These are phyloP conservation scores for Oreotrochilus melanogaster DNA, from an alignment of 2,113 vertebrate genomes.

Conservation along the genomic window DNA sequence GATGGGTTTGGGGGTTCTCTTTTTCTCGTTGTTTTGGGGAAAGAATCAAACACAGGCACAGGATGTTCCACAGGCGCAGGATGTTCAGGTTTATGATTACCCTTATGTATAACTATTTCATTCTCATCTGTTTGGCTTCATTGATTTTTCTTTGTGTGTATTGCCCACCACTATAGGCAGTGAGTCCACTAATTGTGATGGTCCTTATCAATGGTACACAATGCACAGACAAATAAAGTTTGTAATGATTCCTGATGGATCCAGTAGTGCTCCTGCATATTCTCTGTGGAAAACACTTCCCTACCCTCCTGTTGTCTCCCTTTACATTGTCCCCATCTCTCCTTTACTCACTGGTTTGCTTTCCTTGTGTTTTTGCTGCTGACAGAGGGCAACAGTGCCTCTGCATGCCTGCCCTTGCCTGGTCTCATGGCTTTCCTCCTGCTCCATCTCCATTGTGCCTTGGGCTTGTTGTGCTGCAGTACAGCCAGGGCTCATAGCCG, in stretches of 20 bases:
- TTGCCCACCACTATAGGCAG: conserved; percentile 80
- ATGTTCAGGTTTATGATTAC: conserved; percentile 68
- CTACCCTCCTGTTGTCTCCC: not conserved
- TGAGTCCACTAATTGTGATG: conserved; percentile 77
- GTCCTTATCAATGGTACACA: conserved; percentile 80
- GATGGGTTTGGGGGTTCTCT: conserved; percentile 15
- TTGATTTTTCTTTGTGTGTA: conserved; percentile 79
- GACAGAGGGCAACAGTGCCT: not conserved
- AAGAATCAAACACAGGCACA: conserved; percentile 54
- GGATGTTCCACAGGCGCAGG: conserved; percentile 62
- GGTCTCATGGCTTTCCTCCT: not conserved
- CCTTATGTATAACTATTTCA: conserved; percentile 76
- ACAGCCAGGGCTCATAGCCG: accelerated
- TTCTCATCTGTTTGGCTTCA: conserved; percentile 75
- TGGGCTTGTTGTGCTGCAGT: not conserved
- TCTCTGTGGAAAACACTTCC: conserved; percentile 53
- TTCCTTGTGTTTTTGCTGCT: not conserved
- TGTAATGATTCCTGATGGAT: conserved; percentile 78
- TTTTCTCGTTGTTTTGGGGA: conserved; percentile 30
- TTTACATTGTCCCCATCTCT: not conserved
- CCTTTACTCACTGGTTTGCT: not conserved
- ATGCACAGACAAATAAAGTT: conserved; percentile 84
- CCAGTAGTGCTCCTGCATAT: conserved; percentile 71
- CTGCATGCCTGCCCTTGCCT: accelerated
- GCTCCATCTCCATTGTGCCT: conserved; percentile 18